Evolutionary conservation across 2,888 invertebrate species (phyloP).

Genomic region (Volucella bombylans): DNA sequence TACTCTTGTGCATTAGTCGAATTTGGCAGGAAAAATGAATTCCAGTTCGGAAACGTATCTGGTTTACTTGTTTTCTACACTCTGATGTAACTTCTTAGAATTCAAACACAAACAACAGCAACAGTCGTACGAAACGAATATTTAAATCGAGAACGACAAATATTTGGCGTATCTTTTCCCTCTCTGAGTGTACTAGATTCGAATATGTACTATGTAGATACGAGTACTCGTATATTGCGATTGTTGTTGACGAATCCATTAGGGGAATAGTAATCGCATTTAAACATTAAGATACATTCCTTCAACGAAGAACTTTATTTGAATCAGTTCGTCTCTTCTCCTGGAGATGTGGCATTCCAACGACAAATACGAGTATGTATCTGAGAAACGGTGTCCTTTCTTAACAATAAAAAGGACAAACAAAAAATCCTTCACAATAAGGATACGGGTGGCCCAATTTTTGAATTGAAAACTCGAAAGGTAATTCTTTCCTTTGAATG

Average conservation of each 20-base stretch:
- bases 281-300: slow-evolving; percentile 10
- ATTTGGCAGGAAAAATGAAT: too few species aligned
- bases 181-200: too few species aligned
- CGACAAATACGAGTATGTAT: slow-evolving; percentile 1
- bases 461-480: slow-evolving; percentile 34
- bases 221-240: neutral
- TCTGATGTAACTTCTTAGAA: too few species aligned
- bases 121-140: too few species aligned
- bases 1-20: too few species aligned
- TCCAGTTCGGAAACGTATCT: too few species aligned
- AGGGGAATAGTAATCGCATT: slow-evolving; percentile 58
- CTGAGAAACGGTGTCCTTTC: slow-evolving; percentile 13
- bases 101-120: too few species aligned
- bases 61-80: too few species aligned
- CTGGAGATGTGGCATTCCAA: neutral
- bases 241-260: slow-evolving; percentile 62
- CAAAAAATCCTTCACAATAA: slow-evolving; percentile 24
- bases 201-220: too few species aligned
- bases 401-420: neutral
- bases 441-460: slow-evolving; percentile 24
- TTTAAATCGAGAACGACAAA: too few species aligned
- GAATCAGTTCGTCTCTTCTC: slow-evolving; percentile 10
- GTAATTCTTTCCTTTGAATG: slow-evolving; percentile 11
- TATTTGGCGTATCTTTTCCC: too few species aligned
- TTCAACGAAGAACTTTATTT: slow-evolving; percentile 14